Evolutionary conservation across 64 coral and sea anemone species (phyloP), one percentile per base, ranked within the genome.

Genomic region (Montipora foliosa): DNA sequence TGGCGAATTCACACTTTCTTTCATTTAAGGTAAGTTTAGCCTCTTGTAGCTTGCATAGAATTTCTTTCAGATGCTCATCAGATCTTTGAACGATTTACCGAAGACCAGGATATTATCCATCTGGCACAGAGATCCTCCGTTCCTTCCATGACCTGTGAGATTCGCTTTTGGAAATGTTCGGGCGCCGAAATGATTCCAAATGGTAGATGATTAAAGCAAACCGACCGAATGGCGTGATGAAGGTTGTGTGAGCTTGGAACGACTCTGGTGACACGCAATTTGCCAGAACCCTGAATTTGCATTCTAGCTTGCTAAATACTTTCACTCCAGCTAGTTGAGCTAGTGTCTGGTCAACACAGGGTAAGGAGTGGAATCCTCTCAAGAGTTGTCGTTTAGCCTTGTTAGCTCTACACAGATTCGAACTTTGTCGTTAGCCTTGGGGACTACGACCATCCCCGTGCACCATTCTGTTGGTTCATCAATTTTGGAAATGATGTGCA

Each of bases 271-370:
- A 16, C 24, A 89, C 3, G 14, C 12, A 47, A 49, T 88, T n/a
- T 88, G 71, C 71, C 49, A 75, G n/a, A 88, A 88, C 20, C 86
- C 71, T 10, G 71, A 71, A 37, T 88, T 88, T 0, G 29, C 91
- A 53, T n/a, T 93, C 85, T 22, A 84, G 69, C 44, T 90, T 90
- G 5, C 79, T 90, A 85, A 95, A 83, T 19, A 95, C 93, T 19
- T 57, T 81, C 5, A 46, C 66, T 8, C 91, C 87, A 15, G 71
- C 48, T 0, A 78, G 53, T 55, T 77, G 6, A 1, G 49, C 71
- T 2, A 77, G 71, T 2, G 67, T 50, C 20, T 77, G 14, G 9
- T 89, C 87, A 22, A 59, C 50, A 5, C 74, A 21, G 57, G 74
- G 87, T 5, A 89, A 11, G 4, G 55, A n/a, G 8, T 47, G 71